These are phyloP conservation scores for Chlorops oryzae DNA, from an alignment of 1,140 invertebrate species.

Conservation along the genomic window DNA sequence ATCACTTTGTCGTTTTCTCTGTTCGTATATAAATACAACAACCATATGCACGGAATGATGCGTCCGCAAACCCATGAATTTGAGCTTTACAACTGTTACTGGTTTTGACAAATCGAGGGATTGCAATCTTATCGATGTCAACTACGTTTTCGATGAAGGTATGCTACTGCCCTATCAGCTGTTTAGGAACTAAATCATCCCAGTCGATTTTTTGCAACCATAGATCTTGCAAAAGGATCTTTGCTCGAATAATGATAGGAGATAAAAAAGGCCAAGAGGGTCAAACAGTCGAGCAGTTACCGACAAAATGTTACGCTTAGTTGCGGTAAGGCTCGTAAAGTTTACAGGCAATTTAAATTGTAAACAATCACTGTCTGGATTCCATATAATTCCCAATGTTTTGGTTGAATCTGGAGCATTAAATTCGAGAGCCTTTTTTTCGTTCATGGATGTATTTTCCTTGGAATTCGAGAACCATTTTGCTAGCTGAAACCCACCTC, in stretches of 20 bases:
- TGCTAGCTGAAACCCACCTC: neutral
- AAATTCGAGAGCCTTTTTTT: neutral
- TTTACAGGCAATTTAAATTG: neutral
- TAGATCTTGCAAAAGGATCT: conserved; percentile 48
- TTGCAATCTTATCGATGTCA: conserved; percentile 11
- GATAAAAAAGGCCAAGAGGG: conserved; percentile 46
- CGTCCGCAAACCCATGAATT: conserved; percentile 38
- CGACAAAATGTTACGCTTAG: conserved; percentile 17
- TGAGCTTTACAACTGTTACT: too few species aligned
- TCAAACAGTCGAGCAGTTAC: conserved; percentile 42
- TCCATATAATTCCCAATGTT: neutral
- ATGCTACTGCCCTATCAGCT: conserved; percentile 21
- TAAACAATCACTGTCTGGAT: conserved; percentile 3
- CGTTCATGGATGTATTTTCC: neutral
- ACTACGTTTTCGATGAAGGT: conserved; percentile 13
- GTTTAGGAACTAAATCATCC: conserved; percentile 40
- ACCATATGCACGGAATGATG: conserved; percentile 34
- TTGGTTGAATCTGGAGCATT: neutral
- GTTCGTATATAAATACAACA: conserved; percentile 36
- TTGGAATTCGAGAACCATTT: conserved; percentile 8
- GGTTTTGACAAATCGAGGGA: too few species aligned
- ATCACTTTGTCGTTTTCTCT: neutral
- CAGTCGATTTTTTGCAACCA: conserved; percentile 44
- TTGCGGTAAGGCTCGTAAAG: neutral
- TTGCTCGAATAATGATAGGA: conserved; percentile 40